Conservation (phyloP, 2,797 vertebrate genomes). For the Micrastur ruficollis region DNA sequence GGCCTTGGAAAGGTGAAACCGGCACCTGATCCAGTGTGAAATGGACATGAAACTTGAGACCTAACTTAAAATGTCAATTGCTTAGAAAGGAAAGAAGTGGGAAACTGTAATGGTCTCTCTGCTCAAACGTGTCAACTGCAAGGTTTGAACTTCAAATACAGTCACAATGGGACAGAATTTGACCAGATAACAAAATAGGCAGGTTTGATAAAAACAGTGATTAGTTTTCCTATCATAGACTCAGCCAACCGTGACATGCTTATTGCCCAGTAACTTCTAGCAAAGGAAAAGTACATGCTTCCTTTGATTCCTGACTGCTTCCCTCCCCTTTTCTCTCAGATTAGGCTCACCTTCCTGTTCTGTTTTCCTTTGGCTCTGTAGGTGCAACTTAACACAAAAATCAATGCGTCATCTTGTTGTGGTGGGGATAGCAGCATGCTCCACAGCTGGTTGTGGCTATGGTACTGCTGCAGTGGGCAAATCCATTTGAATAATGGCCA, state of each 20-base stretch:
- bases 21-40: neutral
- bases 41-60: neutral
- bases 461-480: neutral
- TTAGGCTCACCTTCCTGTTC: neutral
- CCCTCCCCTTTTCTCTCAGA: neutral
- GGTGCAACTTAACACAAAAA: neutral
- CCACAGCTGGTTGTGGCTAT: neutral
- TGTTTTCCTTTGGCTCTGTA: neutral
- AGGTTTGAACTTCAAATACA: neutral
- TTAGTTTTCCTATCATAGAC: neutral
- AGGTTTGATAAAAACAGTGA: neutral
- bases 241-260: neutral
- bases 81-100: neutral
- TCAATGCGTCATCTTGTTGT: neutral
- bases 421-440: neutral
- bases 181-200: neutral
- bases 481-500: neutral
- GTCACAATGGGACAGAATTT: neutral
- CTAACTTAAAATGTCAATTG: neutral
- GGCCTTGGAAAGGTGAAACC: neutral
- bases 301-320: neutral
- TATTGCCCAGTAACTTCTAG: neutral
- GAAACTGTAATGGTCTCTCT: neutral
- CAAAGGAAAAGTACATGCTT: neutral
- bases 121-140: neutral